Base-by-base conservation (phyloP, 1,140 invertebrate species). In the Centruroides sculpturatus region DNA sequence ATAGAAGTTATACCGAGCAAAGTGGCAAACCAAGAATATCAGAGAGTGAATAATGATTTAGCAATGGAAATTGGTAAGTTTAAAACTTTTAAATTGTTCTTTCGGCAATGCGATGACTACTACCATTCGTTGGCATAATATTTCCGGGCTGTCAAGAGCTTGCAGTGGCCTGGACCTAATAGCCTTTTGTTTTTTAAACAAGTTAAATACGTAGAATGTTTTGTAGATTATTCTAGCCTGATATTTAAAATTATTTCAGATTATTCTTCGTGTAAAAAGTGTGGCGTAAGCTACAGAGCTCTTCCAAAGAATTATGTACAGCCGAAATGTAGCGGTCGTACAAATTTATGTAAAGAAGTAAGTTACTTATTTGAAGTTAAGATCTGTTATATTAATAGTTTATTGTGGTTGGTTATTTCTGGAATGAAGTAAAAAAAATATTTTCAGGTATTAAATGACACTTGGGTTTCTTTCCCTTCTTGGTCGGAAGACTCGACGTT, bases 401-500 rank as follows among this genome's bases (percentile, higher is more conserved):
- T 41, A 3, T 41, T 6, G 3, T 3, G 8, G 41, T 41, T 3
- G 41, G 8, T 23, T 23, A 23, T 41, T 41, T 5, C 8, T 41
- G 8, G 5, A 53, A 7, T 53, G 51, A 53, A 23, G 51, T 53
- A 23, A 23, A 23, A 23, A n/a, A 23, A 23, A 23, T 3, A 36
- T 53, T 23, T 53, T 36, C 47, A 64, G 62, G 62, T 97, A 23
- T 77, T 99, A 3, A 99, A 99, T 72, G 92, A 98, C 70, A 92
- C 89, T 5, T 98, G 92, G 92, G 94, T 98, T 0, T 98, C 93
- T 2, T 97, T 98, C 71, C 94, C 95, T 1, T 92, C 92, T 0
- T 98, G 93, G 93, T 95, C 92, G 5, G 95, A 98, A 73, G 94
- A 98, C 69, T 94, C 92, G 7, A 94, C 92, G 0, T 97, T 96